Evolutionary conservation across 2,113 vertebrate genomes (phyloP), one percentile per base, ranked within the genome.

Genomic region (Amblyornis subalaris): DNA sequence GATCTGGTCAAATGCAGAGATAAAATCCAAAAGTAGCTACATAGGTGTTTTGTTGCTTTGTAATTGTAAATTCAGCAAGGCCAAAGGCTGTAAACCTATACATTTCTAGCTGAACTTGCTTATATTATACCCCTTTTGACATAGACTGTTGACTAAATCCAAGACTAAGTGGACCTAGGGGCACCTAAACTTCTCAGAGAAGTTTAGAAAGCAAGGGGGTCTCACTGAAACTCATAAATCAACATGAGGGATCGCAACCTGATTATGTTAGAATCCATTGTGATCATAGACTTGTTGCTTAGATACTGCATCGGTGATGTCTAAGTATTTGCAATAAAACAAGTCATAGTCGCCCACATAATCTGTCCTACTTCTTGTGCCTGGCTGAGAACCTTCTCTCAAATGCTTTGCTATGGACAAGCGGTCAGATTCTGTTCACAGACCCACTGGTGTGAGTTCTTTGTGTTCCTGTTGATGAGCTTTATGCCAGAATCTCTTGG

Each of bases 141-240:
- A 45, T 4, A 33, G 18, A 20, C 7, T 54, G 28, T 45, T 70
- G 19, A 45, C n/a, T 33, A 33, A 60, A 60, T 60, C 23, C 20
- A 53, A 45, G 55, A 21, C 14, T 29, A 54, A 38, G 16, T 31
- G 48, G 20, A 35, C 8, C 53, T 48, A 48, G 29, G 7, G 16
- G 21, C 7, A 42, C 10, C 16, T 40, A 35, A 35, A 54, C 2
- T 54, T 47, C 33, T 7, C 48, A 40, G 29, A 35, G n/a, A 54
- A 78, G 24, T 35, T 71, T 61, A 35, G 57, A 42, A 55, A 35
- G 24, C 16, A 40, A 62, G 40, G 22, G 3, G 3, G 1, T 28
- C 24, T 70, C 0, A 1, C 8, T 55, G 35, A 29, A 61, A 42
- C 29, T 64, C 0, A 0, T 55, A 48, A 31, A 24, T 48, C 20